Percentiles rank a stretch among this genome's conserved stretches.
These are phyloP conservation scores for Cephonodes hylas DNA, from an alignment of 2,888 invertebrate genomes.

Conservation along the genomic window DNA sequence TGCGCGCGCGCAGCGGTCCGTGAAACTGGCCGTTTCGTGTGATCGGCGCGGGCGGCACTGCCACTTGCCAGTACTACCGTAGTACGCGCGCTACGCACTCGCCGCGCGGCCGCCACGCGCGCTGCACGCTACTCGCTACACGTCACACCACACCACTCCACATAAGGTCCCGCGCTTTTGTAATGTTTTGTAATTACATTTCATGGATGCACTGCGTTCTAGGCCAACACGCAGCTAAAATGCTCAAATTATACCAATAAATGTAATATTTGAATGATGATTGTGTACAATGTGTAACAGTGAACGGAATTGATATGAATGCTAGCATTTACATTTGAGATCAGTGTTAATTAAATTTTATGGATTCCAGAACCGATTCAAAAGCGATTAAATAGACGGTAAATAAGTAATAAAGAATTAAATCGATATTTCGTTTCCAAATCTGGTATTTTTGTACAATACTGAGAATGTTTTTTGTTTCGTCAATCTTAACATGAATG, in stretches of 20 bases:
- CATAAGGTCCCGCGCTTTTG: conserved; percentile 5
- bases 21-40: conserved; percentile 29
- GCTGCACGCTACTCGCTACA: neutral
- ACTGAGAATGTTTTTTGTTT: neutral
- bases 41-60: conserved; percentile 22
- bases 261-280: neutral
- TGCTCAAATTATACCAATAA: neutral
- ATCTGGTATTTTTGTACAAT: neutral
- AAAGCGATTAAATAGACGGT: neutral
- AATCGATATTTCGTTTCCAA: neutral
- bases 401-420: too few relatives aligned
- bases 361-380: neutral
- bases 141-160: too few relatives aligned
- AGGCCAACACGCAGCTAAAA: neutral
- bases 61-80: neutral
- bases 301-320: neutral
- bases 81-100: conserved; percentile 5
- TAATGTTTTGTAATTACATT: conserved; percentile 1
- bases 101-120: neutral
- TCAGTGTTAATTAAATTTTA: neutral
- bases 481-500: neutral
- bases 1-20: conserved; percentile 32
- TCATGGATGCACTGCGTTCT: conserved; percentile 5
- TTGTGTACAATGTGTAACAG: neutral
- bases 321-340: neutral